Percentiles rank a stretch among this genome's conserved stretches.
Conservation (phyloP, 2,888 invertebrate genomes). For the Phengaris arion region DNA sequence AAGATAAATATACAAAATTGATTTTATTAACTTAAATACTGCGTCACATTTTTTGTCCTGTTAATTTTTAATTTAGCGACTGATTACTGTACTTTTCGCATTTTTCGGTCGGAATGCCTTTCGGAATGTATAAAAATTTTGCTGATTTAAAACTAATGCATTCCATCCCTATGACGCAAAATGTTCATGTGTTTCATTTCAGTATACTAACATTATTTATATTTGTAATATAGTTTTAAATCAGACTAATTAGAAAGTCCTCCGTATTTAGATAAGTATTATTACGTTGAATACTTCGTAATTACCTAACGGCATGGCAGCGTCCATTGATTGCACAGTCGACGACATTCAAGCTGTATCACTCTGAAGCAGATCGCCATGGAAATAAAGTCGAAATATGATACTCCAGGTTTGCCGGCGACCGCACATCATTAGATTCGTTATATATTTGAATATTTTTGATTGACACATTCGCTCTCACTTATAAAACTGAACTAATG, state of each 20-base stretch:
- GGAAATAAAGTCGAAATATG: not conserved
- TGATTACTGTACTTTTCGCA: too few species aligned
- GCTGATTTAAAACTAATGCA: too few species aligned
- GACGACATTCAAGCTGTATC: not conserved
- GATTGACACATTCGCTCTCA: constrained; percentile 27
- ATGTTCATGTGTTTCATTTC: too few species aligned
- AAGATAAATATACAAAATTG: too few species aligned
- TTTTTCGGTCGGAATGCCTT: too few species aligned
- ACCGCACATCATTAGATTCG: constrained; percentile 18
- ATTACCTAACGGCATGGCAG: constrained; percentile 15
- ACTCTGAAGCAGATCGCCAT: not conserved
- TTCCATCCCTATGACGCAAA: too few species aligned
- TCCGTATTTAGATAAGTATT: not conserved
- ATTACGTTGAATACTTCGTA: constrained; percentile 17
- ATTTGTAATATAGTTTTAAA: not conserved
- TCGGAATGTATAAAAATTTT: too few species aligned
- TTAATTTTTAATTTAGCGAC: too few species aligned
- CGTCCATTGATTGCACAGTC: not conserved
- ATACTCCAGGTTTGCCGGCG: not conserved
- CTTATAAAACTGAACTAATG: constrained; percentile 24
- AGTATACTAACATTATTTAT: too few species aligned
- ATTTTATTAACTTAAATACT: too few species aligned
- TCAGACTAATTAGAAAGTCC: not conserved
- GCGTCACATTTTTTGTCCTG: too few species aligned
- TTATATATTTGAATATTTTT: constrained; percentile 26